Evolutionary conservation across 2,888 invertebrate species (phyloP), one percentile per base, ranked within the genome.

Genomic region (Formica aserva): DNA sequence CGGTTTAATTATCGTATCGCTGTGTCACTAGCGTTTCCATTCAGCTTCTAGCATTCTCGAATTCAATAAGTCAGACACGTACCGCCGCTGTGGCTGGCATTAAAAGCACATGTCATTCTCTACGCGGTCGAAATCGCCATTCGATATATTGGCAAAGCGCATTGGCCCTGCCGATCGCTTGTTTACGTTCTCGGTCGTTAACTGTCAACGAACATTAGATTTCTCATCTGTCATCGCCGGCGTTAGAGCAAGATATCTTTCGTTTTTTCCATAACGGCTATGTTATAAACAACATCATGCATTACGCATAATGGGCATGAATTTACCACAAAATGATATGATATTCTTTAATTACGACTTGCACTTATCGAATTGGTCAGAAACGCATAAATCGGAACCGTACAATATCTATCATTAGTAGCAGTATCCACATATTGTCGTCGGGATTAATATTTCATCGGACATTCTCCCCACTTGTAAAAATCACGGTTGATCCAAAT

Each of bases 51-150:
- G 41, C 72, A 32, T 75, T 65, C 69, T 65, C 35, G 66, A 63
- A 82, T 87, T 86, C 84, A 86, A 84, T 88, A 89, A 82, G 81
- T 87, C 65, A 87, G 45, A 38, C 63, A 65, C 66, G 76, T 75
- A 83, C 29, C 83, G 78, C 72, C 83, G 71, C 57, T 74, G 84
- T 60, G 66, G 66, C 65, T 57, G 86, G 85, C 78, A 88, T 90
- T 90, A 90, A 90, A 90, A 82, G 87, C 87, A 88, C 85, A 84
- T 87, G 89, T 85, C 84, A 75, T 77, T 63, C 82, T 74, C 35
- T 57, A 83, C 80, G 52, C n/a, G 38, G 13, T 13, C 35, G 83
- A 76, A 83, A 89, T 86, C 74, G 75, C 76, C 32, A 55, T 78
- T 77, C 81, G 89, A 88, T 87, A 76, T 75, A 85, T 69, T 81